Evolutionary conservation across 2,888 invertebrate genomes (phyloP).

Genomic region (Ellobium chinense): DNA sequence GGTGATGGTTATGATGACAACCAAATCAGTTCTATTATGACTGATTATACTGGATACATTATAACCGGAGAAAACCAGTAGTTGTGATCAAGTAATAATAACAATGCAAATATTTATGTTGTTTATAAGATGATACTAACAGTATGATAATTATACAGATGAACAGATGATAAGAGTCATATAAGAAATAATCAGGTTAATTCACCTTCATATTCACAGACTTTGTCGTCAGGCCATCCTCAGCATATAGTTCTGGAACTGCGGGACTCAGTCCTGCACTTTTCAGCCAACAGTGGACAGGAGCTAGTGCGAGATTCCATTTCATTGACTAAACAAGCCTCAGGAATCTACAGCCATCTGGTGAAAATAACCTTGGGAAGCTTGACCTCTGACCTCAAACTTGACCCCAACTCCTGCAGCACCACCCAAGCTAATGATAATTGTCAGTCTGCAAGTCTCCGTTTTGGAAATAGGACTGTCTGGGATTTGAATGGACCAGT

Average conservation of each 20-base stretch:
- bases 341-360: conserved; percentile 51
- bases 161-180: no score
- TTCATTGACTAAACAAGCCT: conserved; percentile 41
- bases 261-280: conserved; percentile 43
- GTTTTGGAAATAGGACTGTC: conserved; percentile 43
- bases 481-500: conserved; percentile 53
- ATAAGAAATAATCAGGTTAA: no score
- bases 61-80: no score
- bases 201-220: conserved; percentile 43
- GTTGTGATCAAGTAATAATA: no score
- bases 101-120: no score
- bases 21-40: no score
- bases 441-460: conserved; percentile 55
- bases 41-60: no score
- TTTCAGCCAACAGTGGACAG: conserved; percentile 56
- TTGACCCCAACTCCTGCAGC: conserved; percentile 56
- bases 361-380: conserved; percentile 53
- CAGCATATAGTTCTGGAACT: conserved; percentile 62
- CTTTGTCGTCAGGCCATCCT: conserved; percentile 43
- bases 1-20: no score
- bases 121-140: no score
- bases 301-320: conserved; percentile 50
- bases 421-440: conserved; percentile 12
- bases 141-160: no score
- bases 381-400: conserved; percentile 52